Base-by-base conservation (phyloP, 2,113 vertebrate genomes). In the Festucalex cinctus region DNA sequence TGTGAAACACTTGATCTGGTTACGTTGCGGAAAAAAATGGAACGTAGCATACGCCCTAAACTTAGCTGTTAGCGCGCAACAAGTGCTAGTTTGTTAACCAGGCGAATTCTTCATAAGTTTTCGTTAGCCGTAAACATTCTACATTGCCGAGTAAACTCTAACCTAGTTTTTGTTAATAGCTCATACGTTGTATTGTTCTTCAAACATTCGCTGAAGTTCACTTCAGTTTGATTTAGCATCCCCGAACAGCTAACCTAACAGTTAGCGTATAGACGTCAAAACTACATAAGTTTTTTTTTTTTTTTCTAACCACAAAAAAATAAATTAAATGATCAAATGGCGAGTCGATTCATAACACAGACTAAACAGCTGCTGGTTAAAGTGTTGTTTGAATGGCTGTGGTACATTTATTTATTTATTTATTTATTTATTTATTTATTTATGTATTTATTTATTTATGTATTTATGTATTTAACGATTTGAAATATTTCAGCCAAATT, bases 31-130 rank as follows among this genome's bases (percentile, higher is more conserved):
- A n/a, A 26, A 59, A 67, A 22, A 69, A 9, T 5, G 20, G 35
- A 39, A 56, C 37, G 66, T 9, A 66, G 68, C 79, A 83, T 62
- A 88, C 88, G 88, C 88, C 88, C 86, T 68, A 83, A 90, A 84
- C 64, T 86, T 90, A 83, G 63, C 53, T 63, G 20, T 17, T 85
- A 85, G 75, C 83, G 60, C 56, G 75, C 87, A 88, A 88, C 87
- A 88, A 90, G 88, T 88, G 84, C 71, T 88, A 76, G 20, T 3
- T 37, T 5, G 35, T 73, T 62, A 49, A 68, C 63, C 60, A 68
- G 76, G 24, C 56, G n/a, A 49, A 12, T 26, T 12, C 17, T 17
- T 20, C 20, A 35, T 4, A 26, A 17, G 60, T 43, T 62, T 41
- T 3, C 22, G 13, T 43, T 43, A 43, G 6, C 60, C 17, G 2